Evolutionary conservation across 2,888 invertebrate species (phyloP).

Genomic region (Ophion slaviceki): DNA sequence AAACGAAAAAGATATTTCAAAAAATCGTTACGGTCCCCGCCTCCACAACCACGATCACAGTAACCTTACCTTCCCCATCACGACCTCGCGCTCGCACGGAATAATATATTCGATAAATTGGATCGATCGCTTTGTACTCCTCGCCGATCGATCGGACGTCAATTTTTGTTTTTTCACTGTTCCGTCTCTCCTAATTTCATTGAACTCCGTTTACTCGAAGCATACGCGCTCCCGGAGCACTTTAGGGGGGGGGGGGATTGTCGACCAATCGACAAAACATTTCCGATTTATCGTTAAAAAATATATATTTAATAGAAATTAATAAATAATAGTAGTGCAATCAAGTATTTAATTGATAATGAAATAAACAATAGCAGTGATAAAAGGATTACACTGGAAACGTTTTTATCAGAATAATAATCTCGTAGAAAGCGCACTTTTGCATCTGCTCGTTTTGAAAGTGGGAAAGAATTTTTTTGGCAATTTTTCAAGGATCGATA

Average conservation of each 20-base stretch:
- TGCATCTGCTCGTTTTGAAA: neutral
- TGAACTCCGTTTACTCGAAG: constrained; percentile 38
- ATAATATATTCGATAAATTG: constrained; percentile 59
- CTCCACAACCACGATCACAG: constrained; percentile 80
- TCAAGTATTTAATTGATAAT: too few relatives aligned
- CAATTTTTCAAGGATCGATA: neutral
- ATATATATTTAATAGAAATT: too few relatives aligned
- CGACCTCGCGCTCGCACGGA: constrained; percentile 52
- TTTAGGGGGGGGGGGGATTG: neutral
- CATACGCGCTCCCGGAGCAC: constrained; percentile 50
- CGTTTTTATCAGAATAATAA: too few relatives aligned
- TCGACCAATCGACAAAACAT: too few relatives aligned
- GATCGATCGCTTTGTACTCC: constrained; percentile 27
- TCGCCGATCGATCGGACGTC: constrained; percentile 39
- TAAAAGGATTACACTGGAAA: too few relatives aligned
- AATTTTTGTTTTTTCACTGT: constrained; percentile 14
- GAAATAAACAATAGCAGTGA: too few relatives aligned
- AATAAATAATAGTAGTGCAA: too few relatives aligned
- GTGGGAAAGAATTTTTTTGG: neutral
- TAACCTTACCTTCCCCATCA: constrained; percentile 69
- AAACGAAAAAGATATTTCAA: constrained; percentile 60
- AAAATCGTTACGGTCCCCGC: constrained; percentile 79
- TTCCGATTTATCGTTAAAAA: neutral
- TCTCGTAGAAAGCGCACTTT: neutral
- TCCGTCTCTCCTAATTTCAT: constrained; percentile 55